Percentiles rank a stretch among this genome's conserved stretches.
These are phyloP conservation scores for Amblyjoppa fuscipennis DNA, from an alignment of 2,888 invertebrate genomes.

Conservation along the genomic window DNA sequence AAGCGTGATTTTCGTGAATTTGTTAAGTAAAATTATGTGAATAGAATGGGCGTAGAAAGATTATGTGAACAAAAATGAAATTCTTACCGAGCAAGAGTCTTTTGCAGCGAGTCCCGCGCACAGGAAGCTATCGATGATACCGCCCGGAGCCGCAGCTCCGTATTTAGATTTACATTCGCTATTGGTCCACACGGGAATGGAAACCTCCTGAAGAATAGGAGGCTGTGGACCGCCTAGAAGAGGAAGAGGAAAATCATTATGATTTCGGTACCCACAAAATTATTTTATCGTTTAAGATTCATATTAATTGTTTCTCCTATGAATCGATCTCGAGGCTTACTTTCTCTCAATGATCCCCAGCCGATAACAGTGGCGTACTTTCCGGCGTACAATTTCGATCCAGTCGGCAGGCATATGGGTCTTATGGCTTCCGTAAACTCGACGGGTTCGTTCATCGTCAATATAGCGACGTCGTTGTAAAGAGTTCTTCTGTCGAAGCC, in stretches of 20 bases:
- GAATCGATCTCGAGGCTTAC: constrained; percentile 85
- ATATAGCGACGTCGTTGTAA: constrained; percentile 94
- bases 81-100: constrained; percentile 95
- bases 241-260: constrained; percentile 21
- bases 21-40: too few species aligned
- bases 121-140: constrained; percentile 94
- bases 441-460: constrained; percentile 92
- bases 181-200: constrained; percentile 94
- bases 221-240: constrained; percentile 92
- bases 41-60: too few species aligned
- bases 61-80: neutral
- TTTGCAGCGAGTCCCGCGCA: constrained; percentile 94
- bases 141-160: constrained; percentile 94
- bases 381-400: constrained; percentile 89
- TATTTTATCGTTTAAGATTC: neutral
- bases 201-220: constrained; percentile 92
- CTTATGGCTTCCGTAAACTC: constrained; percentile 90
- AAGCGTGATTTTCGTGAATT: too few species aligned
- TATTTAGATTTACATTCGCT: constrained; percentile 92
- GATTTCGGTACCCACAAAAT: neutral
- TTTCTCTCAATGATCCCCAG: constrained; percentile 94
- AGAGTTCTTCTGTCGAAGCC: constrained; percentile 94
- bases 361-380: constrained; percentile 93
- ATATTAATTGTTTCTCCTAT: neutral
- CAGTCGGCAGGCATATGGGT: constrained; percentile 92